phyloP scores from a whole-genome alignment of 2,888 invertebrate species.

The Ctena decussata region DNA sequence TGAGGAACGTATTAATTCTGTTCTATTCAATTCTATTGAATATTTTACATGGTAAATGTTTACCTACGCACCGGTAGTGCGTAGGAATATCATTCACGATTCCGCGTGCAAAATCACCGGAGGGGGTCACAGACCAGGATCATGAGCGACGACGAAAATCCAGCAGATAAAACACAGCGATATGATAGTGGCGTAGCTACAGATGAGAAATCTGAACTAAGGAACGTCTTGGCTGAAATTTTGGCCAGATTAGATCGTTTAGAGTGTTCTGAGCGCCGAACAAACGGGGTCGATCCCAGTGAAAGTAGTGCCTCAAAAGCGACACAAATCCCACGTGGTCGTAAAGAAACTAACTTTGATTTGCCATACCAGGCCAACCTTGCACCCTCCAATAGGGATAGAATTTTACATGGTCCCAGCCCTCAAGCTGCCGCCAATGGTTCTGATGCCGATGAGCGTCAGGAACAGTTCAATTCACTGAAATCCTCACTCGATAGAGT shows the following conservation, averaged over 20 bases:
- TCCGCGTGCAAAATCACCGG: background rate
- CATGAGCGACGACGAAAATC: background rate
- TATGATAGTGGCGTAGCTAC: background rate
- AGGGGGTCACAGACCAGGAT: background rate
- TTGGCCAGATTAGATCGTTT: background rate
- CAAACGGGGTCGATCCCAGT: too few relatives aligned
- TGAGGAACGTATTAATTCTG: too few relatives aligned
- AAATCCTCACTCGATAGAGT: background rate
- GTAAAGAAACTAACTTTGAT: background rate
- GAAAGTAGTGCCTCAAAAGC: background rate
- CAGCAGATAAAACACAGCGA: background rate
- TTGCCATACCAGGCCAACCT: background rate
- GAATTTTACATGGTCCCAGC: background rate
- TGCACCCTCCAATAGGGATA: background rate
- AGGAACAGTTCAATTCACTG: background rate
- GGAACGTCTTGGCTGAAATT: too few relatives aligned
- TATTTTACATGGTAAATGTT: too few relatives aligned
- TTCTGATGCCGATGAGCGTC: background rate
- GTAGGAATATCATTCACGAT: background rate
- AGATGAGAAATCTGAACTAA: background rate
- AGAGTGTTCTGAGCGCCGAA: too few relatives aligned
- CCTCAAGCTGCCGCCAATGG: background rate
- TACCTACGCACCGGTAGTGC: background rate
- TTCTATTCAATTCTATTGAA: too few relatives aligned
- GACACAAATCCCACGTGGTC: background rate